phyloP scores from a whole-genome alignment of 2,113 vertebrate genomes.

The Alaudala cheleensis region DNA sequence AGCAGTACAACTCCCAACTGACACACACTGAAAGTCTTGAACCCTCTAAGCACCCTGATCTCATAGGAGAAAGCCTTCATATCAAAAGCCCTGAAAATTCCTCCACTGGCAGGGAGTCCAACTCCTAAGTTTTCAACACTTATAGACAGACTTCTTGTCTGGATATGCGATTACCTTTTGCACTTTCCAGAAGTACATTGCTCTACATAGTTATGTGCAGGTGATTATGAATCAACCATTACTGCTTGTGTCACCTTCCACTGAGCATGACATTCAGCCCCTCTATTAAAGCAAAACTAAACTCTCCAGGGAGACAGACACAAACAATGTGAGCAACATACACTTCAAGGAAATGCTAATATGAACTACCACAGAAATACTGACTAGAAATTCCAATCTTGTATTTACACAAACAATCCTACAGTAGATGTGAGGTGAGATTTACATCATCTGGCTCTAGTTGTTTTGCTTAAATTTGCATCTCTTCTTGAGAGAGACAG shows the following conservation, averaged over 20 bases:
- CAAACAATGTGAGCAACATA: background rate
- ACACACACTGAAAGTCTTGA: background rate
- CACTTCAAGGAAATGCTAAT: background rate
- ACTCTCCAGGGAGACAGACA: background rate
- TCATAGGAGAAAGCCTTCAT: background rate
- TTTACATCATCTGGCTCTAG: background rate
- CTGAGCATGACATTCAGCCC: background rate
- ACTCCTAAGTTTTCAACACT: background rate
- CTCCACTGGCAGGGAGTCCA: background rate
- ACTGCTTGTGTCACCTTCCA: background rate
- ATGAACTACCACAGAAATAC: background rate
- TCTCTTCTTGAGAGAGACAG: background rate
- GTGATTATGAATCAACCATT: background rate
- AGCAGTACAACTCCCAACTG: background rate
- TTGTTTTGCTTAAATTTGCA: background rate
- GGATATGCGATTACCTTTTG: rapidly evolving
- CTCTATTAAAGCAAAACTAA: background rate
- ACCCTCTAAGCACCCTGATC: background rate
- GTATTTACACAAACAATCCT: background rate
- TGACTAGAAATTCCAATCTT: background rate
- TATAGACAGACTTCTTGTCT: background rate
- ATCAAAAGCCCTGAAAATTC: background rate
- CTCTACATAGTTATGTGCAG: background rate
- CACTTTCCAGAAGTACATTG: background rate
- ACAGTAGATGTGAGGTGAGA: background rate